phyloP scores from a whole-genome alignment of 2,797 vertebrate species.

The Schizopygopsis malacanthus region DNA sequence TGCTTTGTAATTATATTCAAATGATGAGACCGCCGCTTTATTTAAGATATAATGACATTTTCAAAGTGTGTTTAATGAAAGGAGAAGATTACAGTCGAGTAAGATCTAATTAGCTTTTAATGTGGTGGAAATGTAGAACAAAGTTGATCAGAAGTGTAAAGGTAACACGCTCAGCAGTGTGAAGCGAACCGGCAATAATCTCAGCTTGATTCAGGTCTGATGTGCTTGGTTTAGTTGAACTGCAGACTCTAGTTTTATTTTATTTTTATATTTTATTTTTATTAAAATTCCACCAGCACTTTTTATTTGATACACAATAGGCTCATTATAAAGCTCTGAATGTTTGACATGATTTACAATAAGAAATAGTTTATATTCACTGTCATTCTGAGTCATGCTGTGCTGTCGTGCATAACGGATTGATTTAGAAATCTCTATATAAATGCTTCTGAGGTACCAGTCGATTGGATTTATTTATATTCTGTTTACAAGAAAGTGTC shows the following conservation, averaged over 20 bases:
- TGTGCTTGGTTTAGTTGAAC: slow-evolving; percentile 4
- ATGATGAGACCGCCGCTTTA: slow-evolving; percentile 44
- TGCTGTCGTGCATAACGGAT: background rate
- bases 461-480: background rate
- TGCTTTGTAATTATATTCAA: slow-evolving; percentile 50
- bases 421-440: slow-evolving; percentile 1
- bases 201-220: background rate
- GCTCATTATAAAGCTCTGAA: background rate
- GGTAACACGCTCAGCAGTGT: slow-evolving; percentile 4
- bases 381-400: background rate
- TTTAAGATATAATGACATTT: slow-evolving; percentile 60
- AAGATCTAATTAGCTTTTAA: slow-evolving; percentile 49
- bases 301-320: background rate
- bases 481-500: slow-evolving; percentile 3
- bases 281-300: background rate
- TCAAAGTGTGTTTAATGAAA: slow-evolving; percentile 52
- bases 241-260: too few relatives aligned
- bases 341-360: slow-evolving; percentile 4
- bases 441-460: slow-evolving; percentile 1
- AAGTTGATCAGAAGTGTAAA: slow-evolving; percentile 47
- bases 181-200: background rate
- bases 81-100: slow-evolving; percentile 51
- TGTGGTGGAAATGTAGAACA: slow-evolving; percentile 41
- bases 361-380: background rate
- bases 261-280: background rate